Base-by-base conservation (phyloP, 2,888 invertebrate genomes). In the Catocala sponsa region DNA sequence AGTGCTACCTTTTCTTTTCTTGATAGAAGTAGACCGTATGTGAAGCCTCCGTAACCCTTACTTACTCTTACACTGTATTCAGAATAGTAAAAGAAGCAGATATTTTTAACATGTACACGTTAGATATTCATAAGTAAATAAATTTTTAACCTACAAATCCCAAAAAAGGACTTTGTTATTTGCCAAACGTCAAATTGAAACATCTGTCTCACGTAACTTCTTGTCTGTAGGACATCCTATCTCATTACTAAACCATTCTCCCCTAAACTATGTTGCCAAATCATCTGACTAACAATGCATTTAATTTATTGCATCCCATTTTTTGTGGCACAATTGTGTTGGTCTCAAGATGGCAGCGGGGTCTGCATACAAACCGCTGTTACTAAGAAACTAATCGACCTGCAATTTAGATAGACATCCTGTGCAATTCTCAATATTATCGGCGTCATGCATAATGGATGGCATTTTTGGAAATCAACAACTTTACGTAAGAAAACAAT, bases 351-450 rank as follows among this genome's bases (percentile, higher is more conserved):
- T 35, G 33, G 42, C 43, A 32, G 61, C 41, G 60, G 15, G 61
- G 52, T 58, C 59, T 70, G 86, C 81, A 87, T 86, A 84, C 78
- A 55, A 86, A 86, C 69, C 64, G 10, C 11, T 35, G 68, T 84
- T 92, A 87, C 91, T 78, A 55, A 76, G 93, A 92, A 92, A 86
- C 87, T 93, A 93, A 92, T 92, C 90, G 90, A 33, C 79, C 78
- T 64, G 81, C 85, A 92, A 92, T 92, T 92, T 92, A 86, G 90
- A 86, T 87, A 88, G 79, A 89, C 87, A 89, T 91, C 91, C 91
- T 88, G 87, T 71, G 54, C 63, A 71, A 65, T 74, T 73, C 76
- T 33, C 67, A 75, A 74, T 74, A 86, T 83, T 84, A 84, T 80
- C 66, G 72, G 64, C 58, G 63, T 44, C 59, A 63, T 74, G 84